Base-by-base conservation (phyloP, 92 coral and sea anemone genomes). In the Epizoanthus illoricatus region DNA sequence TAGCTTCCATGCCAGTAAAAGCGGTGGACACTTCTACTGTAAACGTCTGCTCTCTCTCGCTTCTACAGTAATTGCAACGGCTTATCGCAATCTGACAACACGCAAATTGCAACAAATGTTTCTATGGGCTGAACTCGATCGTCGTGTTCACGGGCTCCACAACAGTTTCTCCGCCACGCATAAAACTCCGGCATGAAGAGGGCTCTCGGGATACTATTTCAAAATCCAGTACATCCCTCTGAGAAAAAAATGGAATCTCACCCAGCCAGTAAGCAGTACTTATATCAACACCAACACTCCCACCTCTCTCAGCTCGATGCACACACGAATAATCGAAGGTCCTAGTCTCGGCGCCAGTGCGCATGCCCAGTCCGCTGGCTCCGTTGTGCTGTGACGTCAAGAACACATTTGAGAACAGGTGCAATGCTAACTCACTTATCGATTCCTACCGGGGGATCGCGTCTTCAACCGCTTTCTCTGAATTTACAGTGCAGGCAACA, bases 361-460 rank as follows among this genome's bases (percentile, higher is more conserved):
- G 82, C 82, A 75, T 75, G 81, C 81, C 15, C 68, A 39, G 23
- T 64, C 42, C 23, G 82, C 60, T 45, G 42, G 71, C 82, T 61
- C 60, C 72, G 82, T 76, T 64, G 71, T 20, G 82, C 17, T 23
- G 71, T 78, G 71, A 78, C 82, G 82, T 78, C 82, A 78, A 5
- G 42, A 40, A 16, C n/a, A 19, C 59, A 33, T 57, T 73, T 8
- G 65, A 56, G 20, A 76, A 78, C 82, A 78, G 82, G 82, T 78
- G 82, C 82, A 78, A 6, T 10, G 63, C 21, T 45, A 24, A 8
- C 36, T 6, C 4, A 21, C 39, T 4, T 11, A 0, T 64, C 36
- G 41, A 64, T 1, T 16, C 17, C 17, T 24, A 5, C 71, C 19
- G 42, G 5, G 18, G 43, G 43, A 18, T 40, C 12, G 19, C 71